Base-by-base conservation (phyloP, 1,140 invertebrate species). In the Brachionus koreanus region DNA sequence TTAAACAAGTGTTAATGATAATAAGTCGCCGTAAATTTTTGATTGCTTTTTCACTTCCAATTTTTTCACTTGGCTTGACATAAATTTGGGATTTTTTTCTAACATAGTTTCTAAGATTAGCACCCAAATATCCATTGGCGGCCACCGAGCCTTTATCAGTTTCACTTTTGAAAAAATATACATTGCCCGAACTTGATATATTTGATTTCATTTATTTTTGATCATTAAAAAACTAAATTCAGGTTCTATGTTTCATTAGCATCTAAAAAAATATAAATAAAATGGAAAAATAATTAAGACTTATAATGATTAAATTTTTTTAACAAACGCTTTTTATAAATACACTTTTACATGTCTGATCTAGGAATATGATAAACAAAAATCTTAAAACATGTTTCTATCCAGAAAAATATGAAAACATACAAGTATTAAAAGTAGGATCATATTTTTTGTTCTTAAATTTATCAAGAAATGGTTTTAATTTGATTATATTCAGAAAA, bases 391-490 rank as follows among this genome's bases (percentile, higher is more conserved):
- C 63, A 65, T 65, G 63, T 33, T 65, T 9, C 16, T 65, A 65
- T 65, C 63, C 63, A 65, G 63, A 65, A 65, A 65, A 65, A 33
- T 29, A 65, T 13, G 33, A 33, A 65, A 65, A 65, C 49, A 57
- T 23, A 57, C 49, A 57, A 57, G 29, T 29, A 29, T 2, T 23
- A 57, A 16, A 16, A 57, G n/a, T 16, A 49, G 4, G 43, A 49
- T 49, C 19, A 19, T 19, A 57, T 57, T 19, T 57, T 57, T 16
- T 57, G 5, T 57, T 57, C 5, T 7, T 7, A 57, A 57, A 57
- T 57, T 57, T 57, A 57, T 57, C 49, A 57, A 57, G 49, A 57
- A 57, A 57, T 57, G 9, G 43, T 49, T 49, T 29, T 49, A 49
- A 49, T 49, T 49, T 49, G 49, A 9, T 57, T 57, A 23, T 57